These are phyloP conservation scores for Eupithecia tripunctaria DNA, from an alignment of 2,888 invertebrate species.

Conservation along the genomic window DNA sequence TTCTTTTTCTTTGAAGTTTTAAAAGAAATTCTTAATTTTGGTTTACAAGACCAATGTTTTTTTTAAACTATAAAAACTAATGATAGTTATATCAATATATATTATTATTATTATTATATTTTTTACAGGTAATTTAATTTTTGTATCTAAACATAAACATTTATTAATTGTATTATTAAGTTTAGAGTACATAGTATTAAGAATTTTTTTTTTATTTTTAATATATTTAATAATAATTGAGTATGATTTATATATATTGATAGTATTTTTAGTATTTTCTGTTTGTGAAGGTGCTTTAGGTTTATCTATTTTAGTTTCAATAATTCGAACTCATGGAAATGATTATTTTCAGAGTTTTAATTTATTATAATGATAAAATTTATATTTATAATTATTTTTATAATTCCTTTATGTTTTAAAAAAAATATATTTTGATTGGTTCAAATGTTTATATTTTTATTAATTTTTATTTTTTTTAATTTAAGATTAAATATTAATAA, in stretches of 20 bases:
- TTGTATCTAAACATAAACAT: constrained; percentile 84
- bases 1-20: constrained; percentile 85
- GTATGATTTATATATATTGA: constrained; percentile 83
- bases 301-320: constrained; percentile 85
- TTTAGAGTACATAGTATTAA: constrained; percentile 85
- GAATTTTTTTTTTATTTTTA: constrained; percentile 81
- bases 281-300: constrained; percentile 88
- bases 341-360: constrained; percentile 86
- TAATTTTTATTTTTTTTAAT: constrained; percentile 79
- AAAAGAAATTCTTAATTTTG: constrained; percentile 85
- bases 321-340: constrained; percentile 86
- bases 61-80: constrained; percentile 86
- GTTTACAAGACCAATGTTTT: constrained; percentile 89
- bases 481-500: constrained; percentile 61
- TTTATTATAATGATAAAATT: constrained; percentile 85
- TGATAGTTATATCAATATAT: constrained; percentile 74
- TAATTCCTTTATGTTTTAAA: background rate
- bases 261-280: constrained; percentile 86
- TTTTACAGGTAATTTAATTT: constrained; percentile 80
- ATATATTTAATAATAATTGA: constrained; percentile 73
- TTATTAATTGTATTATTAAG: constrained; percentile 85
- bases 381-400: constrained; percentile 65
- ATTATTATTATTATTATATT: constrained; percentile 75
- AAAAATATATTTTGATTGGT: constrained; percentile 4
- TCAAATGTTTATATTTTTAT: constrained; percentile 75